Evolutionary conservation across 2,797 vertebrate species (phyloP), one percentile per base, ranked within the genome.

Genomic region (Semaprochilodus insignis): DNA sequence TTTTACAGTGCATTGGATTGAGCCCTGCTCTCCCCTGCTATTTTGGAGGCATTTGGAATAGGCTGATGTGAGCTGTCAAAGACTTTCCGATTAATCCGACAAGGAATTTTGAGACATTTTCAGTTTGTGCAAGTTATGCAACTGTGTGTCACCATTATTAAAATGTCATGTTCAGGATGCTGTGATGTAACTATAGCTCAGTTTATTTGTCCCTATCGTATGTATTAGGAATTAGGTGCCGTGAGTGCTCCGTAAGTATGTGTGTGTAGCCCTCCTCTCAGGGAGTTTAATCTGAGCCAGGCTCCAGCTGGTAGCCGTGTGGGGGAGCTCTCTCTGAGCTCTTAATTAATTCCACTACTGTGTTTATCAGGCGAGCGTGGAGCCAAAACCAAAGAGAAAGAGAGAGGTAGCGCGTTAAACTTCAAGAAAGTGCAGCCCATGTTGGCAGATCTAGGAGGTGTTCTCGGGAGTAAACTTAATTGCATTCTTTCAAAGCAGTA

Each of bases 311-410:
- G 92, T 88, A 88, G 80, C 86, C 21, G 4, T 89, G 89, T 83
- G 66, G 87, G 81, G 72, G 77, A 80, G 27, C 90, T 89, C 89
- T 92, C 88, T 91, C 90, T 90, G 86, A 91, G 89, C 91, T 92
- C 91, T 93, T 94, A 94, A 95, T 95, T 95, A 94, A 94, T 90
- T 93, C 85, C 84, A 87, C 73, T 80, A 65, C 71, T 6, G 54
- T 48, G 15, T 81, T 75, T 40, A 76, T 73, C 81, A 74, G 74
- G 71, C 0, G 31, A 71, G n/a, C 31, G 19, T 16, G 44, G 34
- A 21, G 23, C 66, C 59, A 71, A 81, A 25, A 87, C 60, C 25
- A 52, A 84, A 87, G 83, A 83, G 83, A 77, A 25, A 65, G 73
- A 87, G 69, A 75, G 57, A 66, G 62, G 70, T 54, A 70, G 16